These are phyloP conservation scores for Alviniconcha strummeri DNA, from an alignment of 2,888 invertebrate species.

Conservation along the genomic window DNA sequence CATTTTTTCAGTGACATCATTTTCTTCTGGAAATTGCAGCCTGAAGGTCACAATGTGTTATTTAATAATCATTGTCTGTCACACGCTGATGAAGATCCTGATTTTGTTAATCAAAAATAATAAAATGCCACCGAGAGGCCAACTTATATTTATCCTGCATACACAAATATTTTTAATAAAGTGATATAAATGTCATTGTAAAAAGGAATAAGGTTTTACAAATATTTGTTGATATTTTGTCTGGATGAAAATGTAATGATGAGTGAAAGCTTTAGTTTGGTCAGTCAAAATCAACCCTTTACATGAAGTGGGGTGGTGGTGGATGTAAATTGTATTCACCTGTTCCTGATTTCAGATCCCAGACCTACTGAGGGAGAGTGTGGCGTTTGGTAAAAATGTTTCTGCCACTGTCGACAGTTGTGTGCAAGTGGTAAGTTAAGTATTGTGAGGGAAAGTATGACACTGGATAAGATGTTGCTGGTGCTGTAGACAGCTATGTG, in stretches of 20 bases:
- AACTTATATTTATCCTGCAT: no score
- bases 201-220: background rate
- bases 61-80: no score
- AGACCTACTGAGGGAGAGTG: constrained; percentile 72
- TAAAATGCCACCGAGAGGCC: no score
- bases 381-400: constrained; percentile 80
- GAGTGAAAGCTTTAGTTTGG: background rate
- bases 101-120: no score
- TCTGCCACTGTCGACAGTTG: constrained; percentile 83
- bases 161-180: no score
- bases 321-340: background rate
- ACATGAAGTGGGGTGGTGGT: background rate
- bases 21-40: no score
- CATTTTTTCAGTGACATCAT: no score
- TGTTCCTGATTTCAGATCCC: constrained; percentile 60
- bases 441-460: background rate
- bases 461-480: background rate
- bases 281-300: no score
- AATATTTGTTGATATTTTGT: background rate
- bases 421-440: constrained; percentile 75
- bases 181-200: no score
- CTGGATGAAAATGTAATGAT: background rate
- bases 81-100: no score
- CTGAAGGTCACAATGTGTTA: no score
- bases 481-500: background rate